Evolutionary conservation across 2,113 vertebrate species (phyloP), one percentile per base, ranked within the genome.

Genomic region (Stigmatopora argus): DNA sequence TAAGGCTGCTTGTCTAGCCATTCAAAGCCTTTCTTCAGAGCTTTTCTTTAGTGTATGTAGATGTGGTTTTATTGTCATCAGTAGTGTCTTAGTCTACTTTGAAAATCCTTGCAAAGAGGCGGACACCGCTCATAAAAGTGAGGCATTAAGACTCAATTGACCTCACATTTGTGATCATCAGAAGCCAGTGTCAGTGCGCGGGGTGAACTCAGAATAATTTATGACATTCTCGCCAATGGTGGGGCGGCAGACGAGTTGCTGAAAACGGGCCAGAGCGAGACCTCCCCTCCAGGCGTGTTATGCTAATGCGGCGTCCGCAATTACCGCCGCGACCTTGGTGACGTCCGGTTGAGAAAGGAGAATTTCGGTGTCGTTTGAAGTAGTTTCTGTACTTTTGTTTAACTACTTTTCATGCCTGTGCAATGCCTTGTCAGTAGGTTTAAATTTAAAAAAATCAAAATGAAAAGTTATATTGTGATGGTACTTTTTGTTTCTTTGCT

Each of bases 311-410:
- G 78, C 84, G 86, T 69, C 21, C 72, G 89, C 89, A 83, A 90
- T 93, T 93, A 91, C 92, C 87, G 90, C 87, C 89, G 79, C 92
- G 90, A 94, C 92, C 93, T 91, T 91, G 89, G 89, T 85, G 88
- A 85, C 84, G 86, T 90, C 85, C 90, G 87, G 78, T 87, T 85
- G 86, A 75, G 81, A 63, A 68, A 83, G 87, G 71, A 73, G 89
- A 90, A 83, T 90, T 89, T 87, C 81, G 89, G 88, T 90, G 83
- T 76, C 81, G 80, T 82, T 86, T 85, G 82, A 83, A 80, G 78
- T 75, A 77, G 80, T 69, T 4, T 61, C 23, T 12, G 19, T 38
- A 44, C 17, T 34, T 56, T 58, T 38, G 19, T 60, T 60, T 44
- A 60, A 67, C 69, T 62, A 67, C 15, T 41, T 59, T 44, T 60